phyloP scores from a whole-genome alignment of 1,140 invertebrate species.

The Rhopalosiphum maidis region DNA sequence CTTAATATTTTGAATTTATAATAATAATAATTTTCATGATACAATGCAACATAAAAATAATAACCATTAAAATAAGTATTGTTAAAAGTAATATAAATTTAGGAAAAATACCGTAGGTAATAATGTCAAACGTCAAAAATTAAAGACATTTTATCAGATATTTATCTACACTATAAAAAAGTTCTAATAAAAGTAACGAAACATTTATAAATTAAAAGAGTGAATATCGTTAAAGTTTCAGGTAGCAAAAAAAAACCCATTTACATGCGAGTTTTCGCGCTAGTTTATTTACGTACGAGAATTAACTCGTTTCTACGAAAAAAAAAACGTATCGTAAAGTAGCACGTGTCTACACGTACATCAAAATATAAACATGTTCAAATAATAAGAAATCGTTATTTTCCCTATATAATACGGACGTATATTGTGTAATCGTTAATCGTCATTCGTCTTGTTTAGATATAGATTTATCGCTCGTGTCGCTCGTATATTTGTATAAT shows the following conservation, averaged over 20 bases:
- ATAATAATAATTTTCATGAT: neutral
- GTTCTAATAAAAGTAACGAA: slow-evolving; percentile 8
- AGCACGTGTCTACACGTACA: slow-evolving; percentile 6
- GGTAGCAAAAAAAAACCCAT: neutral
- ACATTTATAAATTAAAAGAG: slow-evolving; percentile 14
- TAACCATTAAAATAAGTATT: neutral
- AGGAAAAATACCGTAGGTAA: neutral
- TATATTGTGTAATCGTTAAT: neutral
- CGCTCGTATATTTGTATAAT: neutral
- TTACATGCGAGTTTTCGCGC: slow-evolving; percentile 13
- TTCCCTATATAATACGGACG: neutral
- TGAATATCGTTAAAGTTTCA: slow-evolving; percentile 11
- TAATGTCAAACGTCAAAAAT: slow-evolving; percentile 9
- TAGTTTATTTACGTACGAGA: slow-evolving; percentile 12
- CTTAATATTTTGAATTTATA: neutral
- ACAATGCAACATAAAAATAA: neutral
- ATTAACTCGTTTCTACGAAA: neutral
- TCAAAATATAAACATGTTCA: neutral
- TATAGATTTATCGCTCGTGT: neutral
- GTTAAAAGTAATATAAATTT: slow-evolving; percentile 5
- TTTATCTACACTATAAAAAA: slow-evolving; percentile 6
- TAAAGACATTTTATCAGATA: slow-evolving; percentile 2
- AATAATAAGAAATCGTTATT: neutral
- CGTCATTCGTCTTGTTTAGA: neutral
- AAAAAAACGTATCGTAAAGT: neutral